Evolutionary conservation across 1,140 invertebrate genomes (phyloP), one percentile per base, ranked within the genome.

Genomic region (Drosophila mojavensis): DNA sequence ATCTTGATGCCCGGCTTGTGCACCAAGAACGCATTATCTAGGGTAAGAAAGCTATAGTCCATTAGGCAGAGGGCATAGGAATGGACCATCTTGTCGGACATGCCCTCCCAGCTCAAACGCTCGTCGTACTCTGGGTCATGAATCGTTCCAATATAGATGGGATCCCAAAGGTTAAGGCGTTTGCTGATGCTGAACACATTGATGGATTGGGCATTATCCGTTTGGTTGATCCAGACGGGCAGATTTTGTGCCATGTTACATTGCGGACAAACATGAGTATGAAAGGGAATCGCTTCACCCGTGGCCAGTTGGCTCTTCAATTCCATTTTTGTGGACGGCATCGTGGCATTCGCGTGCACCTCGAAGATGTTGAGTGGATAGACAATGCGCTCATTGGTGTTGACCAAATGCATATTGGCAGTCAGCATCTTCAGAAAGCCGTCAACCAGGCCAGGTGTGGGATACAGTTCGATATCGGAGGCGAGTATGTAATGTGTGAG

Each of bases 71-170:
- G 93, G n/a, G 95, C 94, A 91, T 97, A 97, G 55, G 96, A 97
- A 96, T 98, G 97, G 24, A 97, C 97, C 97, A 98, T 98, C 93
- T 97, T 97, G 92, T 97, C 96, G 91, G 96, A 96, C 93, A 96
- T 96, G 33, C 96, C 96, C 84, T 97, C 96, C 96, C 97, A 97
- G 82, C 95, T 97, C 10, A 97, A 94, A 78, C 96, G 93, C 81
- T 97, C 95, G 78, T 98, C 97, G 85, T 98, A 98, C 33, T 96
- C 93, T 0, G 97, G 97, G 84, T 98, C 97, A 5, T 94, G 93
- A 86, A 96, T 95, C 1, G 96, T 97, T 20, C 96, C 96, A 69
- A 97, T 97, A 78, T 95, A 97, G 75, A 97, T 96, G 0, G 97
- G 97, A 90, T 98, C 97, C 97, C 97, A 98, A 80, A 96, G 95